phyloP scores from a whole-genome alignment of 2,797 vertebrate genomes.

The Echeneis naucrates region DNA sequence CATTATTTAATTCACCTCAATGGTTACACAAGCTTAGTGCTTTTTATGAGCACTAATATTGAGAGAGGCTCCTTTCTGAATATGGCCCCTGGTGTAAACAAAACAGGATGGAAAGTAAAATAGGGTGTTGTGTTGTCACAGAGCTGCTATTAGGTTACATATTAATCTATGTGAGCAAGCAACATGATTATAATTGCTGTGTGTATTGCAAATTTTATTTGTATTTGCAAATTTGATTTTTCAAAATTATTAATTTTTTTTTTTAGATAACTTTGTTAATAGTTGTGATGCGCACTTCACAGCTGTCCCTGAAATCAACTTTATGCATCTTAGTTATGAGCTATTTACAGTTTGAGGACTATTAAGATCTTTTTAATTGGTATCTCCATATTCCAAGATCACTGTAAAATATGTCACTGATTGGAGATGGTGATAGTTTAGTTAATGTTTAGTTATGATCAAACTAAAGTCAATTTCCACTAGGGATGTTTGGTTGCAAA shows the following conservation, averaged over 20 bases:
- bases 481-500: too few species aligned
- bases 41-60: not conserved
- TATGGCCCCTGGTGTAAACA: not conserved
- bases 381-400: not conserved
- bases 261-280: not conserved
- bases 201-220: slow-evolving; percentile 15
- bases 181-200: not conserved
- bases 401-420: not conserved
- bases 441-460: too few species aligned
- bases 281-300: not conserved
- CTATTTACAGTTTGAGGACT: too few species aligned
- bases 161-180: slow-evolving; percentile 10
- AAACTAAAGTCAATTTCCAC: too few species aligned
- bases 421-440: not conserved
- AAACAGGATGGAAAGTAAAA: not conserved
- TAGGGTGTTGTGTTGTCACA: not conserved
- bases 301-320: not conserved
- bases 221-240: not conserved
- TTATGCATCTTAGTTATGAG: not conserved
- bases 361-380: too few species aligned
- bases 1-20: too few species aligned
- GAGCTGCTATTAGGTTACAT: not conserved
- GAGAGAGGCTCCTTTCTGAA: not conserved
- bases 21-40: not conserved
- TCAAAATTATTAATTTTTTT: too few species aligned